A percentile compares a stretch with the other conserved stretches of the same genome.
phyloP scores from a whole-genome alignment of 2,888 invertebrate species.

The Eudasyphora cyanicolor region DNA sequence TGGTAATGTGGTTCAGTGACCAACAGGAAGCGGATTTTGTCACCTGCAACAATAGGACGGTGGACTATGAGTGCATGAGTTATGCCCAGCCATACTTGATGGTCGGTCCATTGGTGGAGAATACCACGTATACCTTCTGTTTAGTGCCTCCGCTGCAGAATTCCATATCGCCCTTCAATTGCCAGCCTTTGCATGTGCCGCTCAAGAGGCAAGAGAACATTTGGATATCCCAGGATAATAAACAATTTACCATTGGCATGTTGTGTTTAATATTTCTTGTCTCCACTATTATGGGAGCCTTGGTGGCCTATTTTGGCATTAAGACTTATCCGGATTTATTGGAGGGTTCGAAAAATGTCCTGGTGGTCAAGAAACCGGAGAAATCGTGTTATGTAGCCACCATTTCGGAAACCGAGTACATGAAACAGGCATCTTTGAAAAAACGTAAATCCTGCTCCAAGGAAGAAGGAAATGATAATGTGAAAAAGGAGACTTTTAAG shows the following conservation, averaged over 20 bases:
- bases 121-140: constrained; percentile 76
- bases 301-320: constrained; percentile 73
- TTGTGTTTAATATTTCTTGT: constrained; percentile 72
- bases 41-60: constrained; percentile 41
- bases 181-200: constrained; percentile 75
- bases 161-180: constrained; percentile 74
- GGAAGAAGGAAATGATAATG: constrained; percentile 37
- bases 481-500: constrained; percentile 3
- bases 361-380: constrained; percentile 73
- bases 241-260: constrained; percentile 73
- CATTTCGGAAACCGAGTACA: constrained; percentile 70
- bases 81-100: constrained; percentile 70
- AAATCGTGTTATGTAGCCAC: constrained; percentile 71
- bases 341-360: constrained; percentile 74
- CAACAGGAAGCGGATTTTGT: constrained; percentile 39
- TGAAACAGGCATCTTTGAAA: constrained; percentile 50
- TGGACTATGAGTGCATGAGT: constrained; percentile 72
- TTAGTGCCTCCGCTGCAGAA: constrained; percentile 66
- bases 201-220: constrained; percentile 2
- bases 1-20: constrained; percentile 76
- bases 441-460: constrained; percentile 33
- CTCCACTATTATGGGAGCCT: constrained; percentile 71
- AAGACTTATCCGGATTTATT: constrained; percentile 74
- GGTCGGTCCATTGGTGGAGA: constrained; percentile 68
- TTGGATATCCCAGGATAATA: constrained; percentile 71